phyloP scores from a whole-genome alignment of 2,797 vertebrate species.

The Remorina albescens region DNA sequence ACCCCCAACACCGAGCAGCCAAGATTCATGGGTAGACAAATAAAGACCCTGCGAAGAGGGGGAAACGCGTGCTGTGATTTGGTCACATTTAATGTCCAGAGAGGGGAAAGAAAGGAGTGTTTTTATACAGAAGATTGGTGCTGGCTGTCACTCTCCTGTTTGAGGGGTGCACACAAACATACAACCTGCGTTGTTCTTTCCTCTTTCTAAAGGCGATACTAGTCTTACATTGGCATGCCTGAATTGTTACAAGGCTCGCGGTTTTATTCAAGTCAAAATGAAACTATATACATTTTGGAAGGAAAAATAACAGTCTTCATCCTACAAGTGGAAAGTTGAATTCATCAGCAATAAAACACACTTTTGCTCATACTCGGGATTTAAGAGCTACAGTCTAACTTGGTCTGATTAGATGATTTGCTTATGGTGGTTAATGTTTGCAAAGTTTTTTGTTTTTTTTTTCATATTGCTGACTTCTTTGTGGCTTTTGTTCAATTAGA shows the following conservation, averaged over 20 bases:
- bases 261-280: constrained; percentile 15
- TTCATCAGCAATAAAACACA: background rate
- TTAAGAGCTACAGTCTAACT: background rate
- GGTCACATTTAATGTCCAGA: constrained; percentile 49
- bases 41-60: constrained; percentile 47
- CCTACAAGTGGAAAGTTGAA: constrained; percentile 13
- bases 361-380: background rate
- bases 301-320: background rate
- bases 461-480: no score
- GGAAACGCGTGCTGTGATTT: constrained; percentile 51
- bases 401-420: background rate
- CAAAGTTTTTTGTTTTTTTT: no score
- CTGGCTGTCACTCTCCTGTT: constrained; percentile 34
- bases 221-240: background rate
- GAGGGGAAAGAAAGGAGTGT: constrained; percentile 35
- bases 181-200: background rate
- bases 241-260: background rate
- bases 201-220: background rate
- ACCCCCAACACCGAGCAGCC: constrained; percentile 41
- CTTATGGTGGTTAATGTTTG: background rate
- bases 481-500: no score
- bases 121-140: constrained; percentile 49
- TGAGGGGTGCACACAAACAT: constrained; percentile 15
- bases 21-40: constrained; percentile 68
- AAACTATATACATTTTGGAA: background rate